phyloP scores from a whole-genome alignment of 2,888 invertebrate genomes.

The Tryphoninae sp. region DNA sequence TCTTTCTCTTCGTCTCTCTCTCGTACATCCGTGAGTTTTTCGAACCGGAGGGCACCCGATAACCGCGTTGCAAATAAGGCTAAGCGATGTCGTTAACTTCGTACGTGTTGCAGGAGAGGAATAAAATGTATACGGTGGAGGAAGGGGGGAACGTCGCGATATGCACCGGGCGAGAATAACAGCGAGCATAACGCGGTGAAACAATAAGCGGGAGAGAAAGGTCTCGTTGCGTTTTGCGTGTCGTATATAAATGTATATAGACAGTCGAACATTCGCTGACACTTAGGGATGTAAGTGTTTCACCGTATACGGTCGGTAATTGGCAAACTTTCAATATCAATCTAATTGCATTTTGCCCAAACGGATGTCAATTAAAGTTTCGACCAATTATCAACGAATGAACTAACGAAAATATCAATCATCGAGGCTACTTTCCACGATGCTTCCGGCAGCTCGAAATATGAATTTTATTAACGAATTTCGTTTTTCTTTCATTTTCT shows the following conservation, averaged over 20 bases:
- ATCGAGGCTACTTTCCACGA: neutral
- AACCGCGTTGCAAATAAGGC: constrained; percentile 59
- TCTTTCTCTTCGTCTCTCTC: neutral
- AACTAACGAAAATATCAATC: neutral
- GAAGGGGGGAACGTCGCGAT: neutral
- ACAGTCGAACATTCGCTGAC: neutral
- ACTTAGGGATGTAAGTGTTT: constrained; percentile 5
- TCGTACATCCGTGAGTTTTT: neutral
- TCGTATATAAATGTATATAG: constrained; percentile 17
- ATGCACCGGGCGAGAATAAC: constrained; percentile 36
- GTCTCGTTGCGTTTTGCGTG: constrained; percentile 33
- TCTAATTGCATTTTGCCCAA: neutral
- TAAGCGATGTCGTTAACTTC: constrained; percentile 61
- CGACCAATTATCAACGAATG: neutral
- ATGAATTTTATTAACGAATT: constrained; percentile 8
- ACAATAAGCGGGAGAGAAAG: constrained; percentile 53
- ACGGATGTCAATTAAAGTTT: neutral
- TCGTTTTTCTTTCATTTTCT: neutral
- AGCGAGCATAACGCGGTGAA: constrained; percentile 14
- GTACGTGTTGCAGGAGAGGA: constrained; percentile 19
- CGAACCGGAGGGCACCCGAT: constrained; percentile 33
- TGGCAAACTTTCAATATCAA: neutral
- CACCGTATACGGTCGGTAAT: neutral
- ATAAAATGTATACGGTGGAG: constrained; percentile 36
- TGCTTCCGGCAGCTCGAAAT: neutral